These are phyloP conservation scores for Coilia nasus DNA, from an alignment of 2,797 vertebrate genomes.

Conservation along the genomic window DNA sequence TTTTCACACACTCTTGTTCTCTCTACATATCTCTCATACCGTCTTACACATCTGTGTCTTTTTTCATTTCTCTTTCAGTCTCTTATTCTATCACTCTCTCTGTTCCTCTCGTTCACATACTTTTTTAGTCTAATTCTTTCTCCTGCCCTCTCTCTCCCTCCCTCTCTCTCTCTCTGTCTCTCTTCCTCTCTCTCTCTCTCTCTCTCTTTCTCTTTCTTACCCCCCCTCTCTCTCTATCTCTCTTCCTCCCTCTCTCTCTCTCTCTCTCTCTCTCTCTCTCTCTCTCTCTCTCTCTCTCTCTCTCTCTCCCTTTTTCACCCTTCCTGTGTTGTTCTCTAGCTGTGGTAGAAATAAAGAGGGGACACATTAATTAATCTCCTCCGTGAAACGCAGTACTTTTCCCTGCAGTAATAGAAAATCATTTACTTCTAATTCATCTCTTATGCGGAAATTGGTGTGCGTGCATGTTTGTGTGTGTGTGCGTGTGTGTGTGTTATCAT, in stretches of 20 bases:
- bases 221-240: background rate
- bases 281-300: background rate
- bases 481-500: background rate
- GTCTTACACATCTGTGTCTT: too few species aligned
- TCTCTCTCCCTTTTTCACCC: background rate
- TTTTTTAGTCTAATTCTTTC: too few species aligned
- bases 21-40: too few species aligned
- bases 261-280: background rate
- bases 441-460: background rate
- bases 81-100: too few species aligned
- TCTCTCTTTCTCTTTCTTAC: too few species aligned
- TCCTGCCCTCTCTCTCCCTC: too few species aligned
- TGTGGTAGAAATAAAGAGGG: background rate
- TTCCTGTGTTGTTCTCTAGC: background rate
- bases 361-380: background rate
- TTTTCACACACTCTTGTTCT: too few species aligned
- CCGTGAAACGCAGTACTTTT: background rate
- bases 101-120: too few species aligned
- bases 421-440: constrained; percentile 20
- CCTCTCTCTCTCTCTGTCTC: too few species aligned
- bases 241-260: background rate
- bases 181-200: too few species aligned
- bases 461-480: constrained; percentile 4
- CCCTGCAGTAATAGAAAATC: background rate
- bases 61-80: too few species aligned